Percentiles rank a stretch among this genome's conserved stretches.
phyloP scores from a whole-genome alignment of 2,888 invertebrate genomes.

The Theretra japonica region DNA sequence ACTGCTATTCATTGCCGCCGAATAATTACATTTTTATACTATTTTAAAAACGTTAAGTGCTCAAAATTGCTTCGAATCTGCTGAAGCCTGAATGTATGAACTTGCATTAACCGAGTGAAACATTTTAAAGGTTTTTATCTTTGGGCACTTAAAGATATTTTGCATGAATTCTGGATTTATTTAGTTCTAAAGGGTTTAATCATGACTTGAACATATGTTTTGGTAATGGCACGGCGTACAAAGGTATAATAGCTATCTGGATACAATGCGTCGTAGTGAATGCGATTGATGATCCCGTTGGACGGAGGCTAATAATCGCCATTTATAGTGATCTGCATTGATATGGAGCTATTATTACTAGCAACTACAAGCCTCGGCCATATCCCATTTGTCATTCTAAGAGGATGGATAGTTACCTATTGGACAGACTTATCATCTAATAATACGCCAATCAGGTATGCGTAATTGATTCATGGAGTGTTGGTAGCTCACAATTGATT shows the following conservation, averaged over 20 bases:
- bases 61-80: constrained; percentile 36
- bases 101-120: neutral
- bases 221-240: neutral
- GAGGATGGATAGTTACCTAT: constrained; percentile 45
- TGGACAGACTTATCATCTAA: constrained; percentile 52
- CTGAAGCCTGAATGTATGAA: constrained; percentile 13
- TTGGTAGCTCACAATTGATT: constrained; percentile 19
- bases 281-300: constrained; percentile 67
- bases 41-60: constrained; percentile 51
- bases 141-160: neutral
- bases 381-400: constrained; percentile 38
- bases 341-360: constrained; percentile 69
- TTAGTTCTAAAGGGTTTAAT: neutral
- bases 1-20: constrained; percentile 61
- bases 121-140: neutral
- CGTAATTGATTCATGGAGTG: constrained; percentile 38
- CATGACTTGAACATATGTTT: neutral
- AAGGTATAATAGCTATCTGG: neutral
- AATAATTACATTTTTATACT: constrained; percentile 68
- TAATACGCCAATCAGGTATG: constrained; percentile 43
- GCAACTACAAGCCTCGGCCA: constrained; percentile 47
- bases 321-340: constrained; percentile 78
- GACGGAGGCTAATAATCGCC: constrained; percentile 70
- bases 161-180: neutral
- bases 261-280: constrained; percentile 33